These are phyloP conservation scores for Octonoba sinensis DNA, from an alignment of 2,888 invertebrate species.

Conservation along the genomic window DNA sequence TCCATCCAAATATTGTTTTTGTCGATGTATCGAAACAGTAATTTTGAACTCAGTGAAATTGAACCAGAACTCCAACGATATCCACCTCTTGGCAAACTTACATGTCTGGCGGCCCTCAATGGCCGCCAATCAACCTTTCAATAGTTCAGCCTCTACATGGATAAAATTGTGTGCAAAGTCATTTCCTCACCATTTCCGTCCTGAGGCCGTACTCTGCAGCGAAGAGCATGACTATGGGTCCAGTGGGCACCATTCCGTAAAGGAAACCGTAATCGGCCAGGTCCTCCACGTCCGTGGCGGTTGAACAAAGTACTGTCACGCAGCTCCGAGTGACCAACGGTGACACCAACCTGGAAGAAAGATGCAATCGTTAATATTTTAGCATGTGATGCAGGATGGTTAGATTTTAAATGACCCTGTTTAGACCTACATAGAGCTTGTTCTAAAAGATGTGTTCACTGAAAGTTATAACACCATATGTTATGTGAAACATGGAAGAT, in stretches of 20 bases:
- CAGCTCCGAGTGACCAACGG: conserved; percentile 89
- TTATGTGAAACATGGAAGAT: no score
- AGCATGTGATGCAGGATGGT: background rate
- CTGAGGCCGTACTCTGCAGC: conserved; percentile 88
- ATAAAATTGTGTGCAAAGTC: background rate
- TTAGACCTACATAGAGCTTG: no score
- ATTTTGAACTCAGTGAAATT: no score
- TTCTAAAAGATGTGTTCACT: no score
- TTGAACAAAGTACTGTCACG: conserved; percentile 78
- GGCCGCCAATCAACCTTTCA: no score
- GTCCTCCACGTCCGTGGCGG: conserved; percentile 76
- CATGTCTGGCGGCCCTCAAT: no score
- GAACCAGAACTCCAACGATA: no score
- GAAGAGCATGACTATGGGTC: conserved; percentile 94
- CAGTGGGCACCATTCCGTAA: conserved; percentile 94
- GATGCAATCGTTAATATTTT: background rate
- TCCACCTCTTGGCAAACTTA: no score
- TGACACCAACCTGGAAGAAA: conserved; percentile 75
- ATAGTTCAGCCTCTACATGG: no score
- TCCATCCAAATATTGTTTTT: no score
- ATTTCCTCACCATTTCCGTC: conserved; percentile 72
- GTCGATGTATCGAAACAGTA: no score
- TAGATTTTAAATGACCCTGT: background rate
- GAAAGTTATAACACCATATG: no score
- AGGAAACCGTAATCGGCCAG: conserved; percentile 93